Base-by-base conservation (phyloP, 1,140 invertebrate genomes). In the Paracyclopina nana region DNA sequence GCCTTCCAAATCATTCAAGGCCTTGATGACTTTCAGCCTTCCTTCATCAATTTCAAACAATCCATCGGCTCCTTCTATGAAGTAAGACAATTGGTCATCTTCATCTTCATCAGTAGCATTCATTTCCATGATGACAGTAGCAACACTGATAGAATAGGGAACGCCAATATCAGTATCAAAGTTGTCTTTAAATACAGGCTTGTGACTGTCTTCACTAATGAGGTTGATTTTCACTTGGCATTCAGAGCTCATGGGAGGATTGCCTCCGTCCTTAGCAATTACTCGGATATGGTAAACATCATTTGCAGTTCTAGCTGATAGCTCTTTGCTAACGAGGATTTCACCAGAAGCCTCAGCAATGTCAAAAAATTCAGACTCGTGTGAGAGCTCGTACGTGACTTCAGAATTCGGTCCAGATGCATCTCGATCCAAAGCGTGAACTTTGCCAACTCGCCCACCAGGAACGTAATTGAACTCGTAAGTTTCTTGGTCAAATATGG, bases 371-470 rank as follows among this genome's bases (percentile, higher is more conserved):
- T 86, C 82, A 0, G 86, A 91, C 0, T 86, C 81, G 60, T 87
- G 78, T 63, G 86, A 78, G 11, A 95, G 65, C 1, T 78, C 79
- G 65, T 94, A 97, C 2, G 82, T 85, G 45, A 95, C 80, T 0
- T 85, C 76, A 1, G 88, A 90, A 64, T 97, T 96, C 1, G 87
- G 86, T 0, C 85, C 85, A 60, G 83, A 79, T 59, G 92, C 90
- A 60, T 94, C 88, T 54, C 76, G 69, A 66, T 94, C 88, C 0
- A 74, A 76, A 2, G 87, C 87, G 14, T 76, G 72, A 0, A 94
- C 83, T 67, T 85, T 82, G 4, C 87, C 86, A 16, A 91, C 81
- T 3, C 24, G n/a, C 16, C 9, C 20, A 2, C n/a, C 14, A 38
- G 20, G 6, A 4, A 28, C 24, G 18, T 48, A 48, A 3, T 43